Conservation (phyloP, 2,888 invertebrate genomes). For the Lypha dubia region DNA sequence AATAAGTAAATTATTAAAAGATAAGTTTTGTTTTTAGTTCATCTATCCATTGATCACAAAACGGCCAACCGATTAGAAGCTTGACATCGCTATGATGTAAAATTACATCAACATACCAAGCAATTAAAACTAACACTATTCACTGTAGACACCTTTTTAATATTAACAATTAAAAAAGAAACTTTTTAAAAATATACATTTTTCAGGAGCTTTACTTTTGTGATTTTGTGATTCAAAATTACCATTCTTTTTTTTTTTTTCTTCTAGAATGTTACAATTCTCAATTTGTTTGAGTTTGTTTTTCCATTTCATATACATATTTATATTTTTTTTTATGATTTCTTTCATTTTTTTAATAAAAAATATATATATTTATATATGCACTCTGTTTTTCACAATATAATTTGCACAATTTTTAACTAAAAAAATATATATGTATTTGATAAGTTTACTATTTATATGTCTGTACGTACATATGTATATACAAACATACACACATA, state of each 20-base stretch:
- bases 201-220: slow-evolving; percentile 19
- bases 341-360: slow-evolving; percentile 63
- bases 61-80: no score
- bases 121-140: no score
- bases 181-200: slow-evolving; percentile 6
- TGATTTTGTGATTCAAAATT: slow-evolving; percentile 25
- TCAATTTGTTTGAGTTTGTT: slow-evolving; percentile 71
- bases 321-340: slow-evolving; percentile 36
- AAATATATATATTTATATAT: slow-evolving; percentile 66
- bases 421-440: slow-evolving; percentile 53
- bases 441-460: slow-evolving; percentile 9
- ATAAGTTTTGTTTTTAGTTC: no score
- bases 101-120: no score
- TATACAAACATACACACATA: no score
- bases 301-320: slow-evolving; percentile 76
- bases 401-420: slow-evolving; percentile 59
- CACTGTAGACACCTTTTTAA: slow-evolving; percentile 1
- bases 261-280: slow-evolving; percentile 22
- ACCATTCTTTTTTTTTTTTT: slow-evolving; percentile 13
- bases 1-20: no score
- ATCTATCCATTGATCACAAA: no score
- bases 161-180: slow-evolving; percentile 25
- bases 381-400: slow-evolving; percentile 46
- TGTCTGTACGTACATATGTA: background rate
- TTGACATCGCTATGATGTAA: no score